Percentiles rank a stretch among this genome's conserved stretches.
Evolutionary conservation across 2,797 vertebrate genomes (phyloP).

Genomic region (Hemibagrus guttatus): DNA sequence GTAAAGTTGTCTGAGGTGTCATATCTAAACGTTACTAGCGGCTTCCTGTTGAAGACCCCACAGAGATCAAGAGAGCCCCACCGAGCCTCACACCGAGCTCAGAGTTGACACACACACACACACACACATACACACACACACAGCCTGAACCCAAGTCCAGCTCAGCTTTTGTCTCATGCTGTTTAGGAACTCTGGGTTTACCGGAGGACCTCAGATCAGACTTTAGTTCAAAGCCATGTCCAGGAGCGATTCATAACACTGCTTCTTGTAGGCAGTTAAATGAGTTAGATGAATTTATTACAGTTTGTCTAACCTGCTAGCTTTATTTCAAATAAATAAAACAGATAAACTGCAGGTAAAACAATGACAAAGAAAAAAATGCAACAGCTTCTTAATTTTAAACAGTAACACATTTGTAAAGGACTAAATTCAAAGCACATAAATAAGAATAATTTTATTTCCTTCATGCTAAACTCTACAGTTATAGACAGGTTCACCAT

Average conservation of each 20-base stretch:
- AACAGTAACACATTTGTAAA: too few species aligned
- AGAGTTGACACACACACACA: constrained; percentile 3
- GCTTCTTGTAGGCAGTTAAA: background rate
- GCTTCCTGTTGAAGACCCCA: constrained; percentile 57
- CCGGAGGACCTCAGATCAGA: background rate
- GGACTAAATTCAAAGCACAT: background rate
- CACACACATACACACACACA: background rate
- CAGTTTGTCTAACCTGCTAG: too few species aligned
- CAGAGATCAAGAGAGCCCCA: constrained; percentile 56
- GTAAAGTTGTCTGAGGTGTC: constrained; percentile 47
- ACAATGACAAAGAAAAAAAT: too few species aligned
- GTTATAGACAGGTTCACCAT: constrained; percentile 69
- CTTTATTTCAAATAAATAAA: background rate
- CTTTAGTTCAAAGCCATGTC: constrained; percentile 31
- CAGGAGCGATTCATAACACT: background rate
- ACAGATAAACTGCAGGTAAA: background rate
- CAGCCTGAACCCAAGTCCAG: constrained; percentile 15
- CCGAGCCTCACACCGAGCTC: constrained; percentile 40
- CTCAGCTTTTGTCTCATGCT: background rate
- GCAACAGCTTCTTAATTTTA: too few species aligned
- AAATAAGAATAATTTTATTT: background rate
- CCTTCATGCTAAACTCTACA: constrained; percentile 3
- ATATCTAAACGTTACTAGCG: constrained; percentile 47
- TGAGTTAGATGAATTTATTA: background rate
- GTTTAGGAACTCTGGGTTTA: background rate